Evolutionary conservation across 2,113 vertebrate species (phyloP).

Genomic region (Ictidomys tridecemlineatus): DNA sequence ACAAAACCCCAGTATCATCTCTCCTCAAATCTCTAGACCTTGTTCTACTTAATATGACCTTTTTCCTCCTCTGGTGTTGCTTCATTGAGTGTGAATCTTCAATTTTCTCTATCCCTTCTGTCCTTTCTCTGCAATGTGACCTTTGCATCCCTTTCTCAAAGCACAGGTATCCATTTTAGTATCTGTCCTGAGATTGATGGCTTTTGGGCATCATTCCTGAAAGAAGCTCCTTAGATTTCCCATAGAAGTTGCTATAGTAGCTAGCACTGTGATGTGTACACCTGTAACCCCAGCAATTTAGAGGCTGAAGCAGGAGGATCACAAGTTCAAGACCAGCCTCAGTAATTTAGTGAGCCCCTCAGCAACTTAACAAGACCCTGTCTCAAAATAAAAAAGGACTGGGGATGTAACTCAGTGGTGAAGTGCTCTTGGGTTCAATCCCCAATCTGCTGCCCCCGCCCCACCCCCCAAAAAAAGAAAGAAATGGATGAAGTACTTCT

Average conservation of each 20-base stretch:
- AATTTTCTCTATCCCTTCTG: neutral
- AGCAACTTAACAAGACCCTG: too few relatives aligned
- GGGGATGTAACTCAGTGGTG: too few relatives aligned
- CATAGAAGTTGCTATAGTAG: neutral
- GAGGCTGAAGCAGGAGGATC: too few relatives aligned
- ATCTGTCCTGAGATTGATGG: neutral
- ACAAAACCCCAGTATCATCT: neutral
- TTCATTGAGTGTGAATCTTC: neutral
- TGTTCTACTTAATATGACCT: neutral
- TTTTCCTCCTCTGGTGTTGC: neutral
- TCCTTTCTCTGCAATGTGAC: conserved; percentile 14
- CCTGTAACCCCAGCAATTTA: too few relatives aligned
- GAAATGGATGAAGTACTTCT: neutral
- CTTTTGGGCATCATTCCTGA: conserved; percentile 9
- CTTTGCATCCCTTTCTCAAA: conserved; percentile 38
- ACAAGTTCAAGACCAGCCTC: too few relatives aligned
- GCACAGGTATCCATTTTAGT: neutral
- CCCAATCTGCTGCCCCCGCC: too few relatives aligned
- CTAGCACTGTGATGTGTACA: too few relatives aligned
- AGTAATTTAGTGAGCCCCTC: too few relatives aligned
- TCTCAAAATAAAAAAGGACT: too few relatives aligned
- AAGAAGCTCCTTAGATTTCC: conserved; percentile 7
- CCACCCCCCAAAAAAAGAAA: too few relatives aligned
- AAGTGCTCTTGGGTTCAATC: too few relatives aligned
- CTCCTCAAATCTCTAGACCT: neutral